These are phyloP conservation scores for Lithobates pipiens DNA, from an alignment of 2,797 vertebrate species.

Conservation along the genomic window DNA sequence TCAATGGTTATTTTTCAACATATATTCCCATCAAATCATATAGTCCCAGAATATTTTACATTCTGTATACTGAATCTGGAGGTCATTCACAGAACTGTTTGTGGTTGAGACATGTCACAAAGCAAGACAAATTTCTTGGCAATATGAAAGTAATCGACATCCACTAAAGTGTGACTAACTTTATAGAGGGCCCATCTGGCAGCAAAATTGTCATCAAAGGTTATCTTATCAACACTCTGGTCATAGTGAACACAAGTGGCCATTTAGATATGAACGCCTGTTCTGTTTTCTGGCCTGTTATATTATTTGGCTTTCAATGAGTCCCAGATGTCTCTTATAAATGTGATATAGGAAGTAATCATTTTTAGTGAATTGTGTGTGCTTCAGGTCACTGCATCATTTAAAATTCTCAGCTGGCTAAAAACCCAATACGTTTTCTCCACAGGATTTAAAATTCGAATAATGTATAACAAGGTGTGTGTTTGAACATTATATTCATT, in stretches of 20 bases:
- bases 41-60: slow-evolving; percentile 22
- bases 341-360: slow-evolving; percentile 57
- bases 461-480: slow-evolving; percentile 35
- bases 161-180: slow-evolving; percentile 61
- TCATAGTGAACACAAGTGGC: slow-evolving; percentile 52
- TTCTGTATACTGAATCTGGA: slow-evolving; percentile 30
- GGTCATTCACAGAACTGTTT: slow-evolving; percentile 47
- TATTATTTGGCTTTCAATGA: slow-evolving; percentile 58
- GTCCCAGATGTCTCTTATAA: slow-evolving; percentile 59
- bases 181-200: slow-evolving; percentile 58
- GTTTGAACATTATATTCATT: slow-evolving; percentile 17
- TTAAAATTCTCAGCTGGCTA: slow-evolving; percentile 57
- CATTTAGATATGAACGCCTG: slow-evolving; percentile 55
- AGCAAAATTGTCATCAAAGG: slow-evolving; percentile 58
- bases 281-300: slow-evolving; percentile 56
- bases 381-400: slow-evolving; percentile 54
- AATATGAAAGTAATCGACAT: slow-evolving; percentile 54
- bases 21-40: not conserved
- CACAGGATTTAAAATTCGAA: slow-evolving; percentile 42
- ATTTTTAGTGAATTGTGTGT: slow-evolving; percentile 54
- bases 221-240: slow-evolving; percentile 55
- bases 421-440: slow-evolving; percentile 44
- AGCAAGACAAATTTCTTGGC: slow-evolving; percentile 55
- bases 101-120: slow-evolving; percentile 44
- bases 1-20: not conserved